Percentiles rank a stretch among this genome's conserved stretches.
These are phyloP conservation scores for Anoplophora glabripennis DNA, from an alignment of 1,140 invertebrate species.

Conservation along the genomic window DNA sequence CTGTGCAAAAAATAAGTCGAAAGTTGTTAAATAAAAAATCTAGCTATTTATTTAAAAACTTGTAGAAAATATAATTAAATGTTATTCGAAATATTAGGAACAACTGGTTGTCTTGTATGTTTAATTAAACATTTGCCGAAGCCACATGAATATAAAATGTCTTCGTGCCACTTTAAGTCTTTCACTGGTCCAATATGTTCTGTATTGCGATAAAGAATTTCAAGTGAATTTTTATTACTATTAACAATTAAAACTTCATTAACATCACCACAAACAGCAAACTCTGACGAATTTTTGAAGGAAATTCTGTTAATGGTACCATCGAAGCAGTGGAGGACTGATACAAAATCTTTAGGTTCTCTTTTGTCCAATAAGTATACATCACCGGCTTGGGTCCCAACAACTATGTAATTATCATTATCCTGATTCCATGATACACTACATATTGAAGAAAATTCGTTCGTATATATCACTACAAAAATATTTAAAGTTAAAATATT, in stretches of 20 bases:
- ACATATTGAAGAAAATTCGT: conserved; percentile 39
- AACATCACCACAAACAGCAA: conserved; percentile 38
- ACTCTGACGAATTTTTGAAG: conserved; percentile 25
- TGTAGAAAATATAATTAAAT: no score
- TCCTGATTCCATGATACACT: conserved; percentile 34
- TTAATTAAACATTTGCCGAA: conserved; percentile 33
- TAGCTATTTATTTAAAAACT: no score
- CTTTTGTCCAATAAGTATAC: conserved; percentile 38
- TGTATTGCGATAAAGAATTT: conserved; percentile 29
- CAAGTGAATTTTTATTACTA: conserved; percentile 20
- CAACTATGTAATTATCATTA: conserved; percentile 28
- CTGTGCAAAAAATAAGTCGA: no score
- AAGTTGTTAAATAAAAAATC: no score
- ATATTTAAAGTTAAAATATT: not conserved
- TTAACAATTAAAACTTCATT: conserved; percentile 34
- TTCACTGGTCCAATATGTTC: conserved; percentile 31
- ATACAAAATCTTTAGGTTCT: conserved; percentile 37
- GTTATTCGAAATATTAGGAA: no score
- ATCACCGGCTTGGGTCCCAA: conserved; percentile 37
- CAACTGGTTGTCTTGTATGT: no score
- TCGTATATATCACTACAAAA: conserved; percentile 41
- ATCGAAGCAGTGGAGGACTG: conserved; percentile 28
- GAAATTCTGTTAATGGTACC: conserved; percentile 24
- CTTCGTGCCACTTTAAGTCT: conserved; percentile 35
- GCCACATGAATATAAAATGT: conserved; percentile 40